phyloP scores from a whole-genome alignment of 2,888 invertebrate species.

The Phortica magna region DNA sequence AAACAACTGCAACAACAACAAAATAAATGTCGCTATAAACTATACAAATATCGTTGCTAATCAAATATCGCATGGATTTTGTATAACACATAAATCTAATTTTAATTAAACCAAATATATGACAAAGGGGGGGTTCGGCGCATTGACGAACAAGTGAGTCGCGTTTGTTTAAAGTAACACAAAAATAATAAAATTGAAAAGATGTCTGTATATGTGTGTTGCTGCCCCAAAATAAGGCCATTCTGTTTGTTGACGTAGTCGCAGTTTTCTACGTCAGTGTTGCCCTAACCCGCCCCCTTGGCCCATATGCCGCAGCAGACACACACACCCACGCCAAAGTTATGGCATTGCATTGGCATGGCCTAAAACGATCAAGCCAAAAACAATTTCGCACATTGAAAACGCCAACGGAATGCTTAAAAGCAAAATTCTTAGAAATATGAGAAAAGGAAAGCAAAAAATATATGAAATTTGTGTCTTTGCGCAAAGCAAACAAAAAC shows the following conservation, averaged over 20 bases:
- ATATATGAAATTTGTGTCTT: neutral
- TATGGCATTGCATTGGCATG: neutral
- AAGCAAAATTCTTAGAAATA: conserved; percentile 13
- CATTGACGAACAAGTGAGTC: neutral
- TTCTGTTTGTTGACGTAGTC: neutral
- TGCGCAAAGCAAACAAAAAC: neutral
- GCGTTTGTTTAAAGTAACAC: no score
- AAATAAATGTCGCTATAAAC: conserved; percentile 9
- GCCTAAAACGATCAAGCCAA: neutral
- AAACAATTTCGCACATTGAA: conserved; percentile 10
- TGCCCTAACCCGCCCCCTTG: neutral
- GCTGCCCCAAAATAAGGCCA: neutral
- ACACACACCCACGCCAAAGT: no score
- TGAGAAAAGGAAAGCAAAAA: no score
- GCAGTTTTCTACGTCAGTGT: neutral
- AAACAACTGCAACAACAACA: neutral
- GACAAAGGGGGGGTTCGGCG: neutral
- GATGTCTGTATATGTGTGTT: neutral
- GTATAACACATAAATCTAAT: conserved; percentile 22
- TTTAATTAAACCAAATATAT: conserved; percentile 19
- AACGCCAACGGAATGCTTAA: conserved; percentile 18
- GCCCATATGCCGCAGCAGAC: no score
- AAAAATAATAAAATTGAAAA: neutral
- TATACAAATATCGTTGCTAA: conserved; percentile 3
- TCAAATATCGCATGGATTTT: conserved; percentile 24